A percentile compares a stretch with the other conserved stretches of the same genome.
These are phyloP conservation scores for Drosophila rellima DNA, from an alignment of 2,888 invertebrate species.

Conservation along the genomic window DNA sequence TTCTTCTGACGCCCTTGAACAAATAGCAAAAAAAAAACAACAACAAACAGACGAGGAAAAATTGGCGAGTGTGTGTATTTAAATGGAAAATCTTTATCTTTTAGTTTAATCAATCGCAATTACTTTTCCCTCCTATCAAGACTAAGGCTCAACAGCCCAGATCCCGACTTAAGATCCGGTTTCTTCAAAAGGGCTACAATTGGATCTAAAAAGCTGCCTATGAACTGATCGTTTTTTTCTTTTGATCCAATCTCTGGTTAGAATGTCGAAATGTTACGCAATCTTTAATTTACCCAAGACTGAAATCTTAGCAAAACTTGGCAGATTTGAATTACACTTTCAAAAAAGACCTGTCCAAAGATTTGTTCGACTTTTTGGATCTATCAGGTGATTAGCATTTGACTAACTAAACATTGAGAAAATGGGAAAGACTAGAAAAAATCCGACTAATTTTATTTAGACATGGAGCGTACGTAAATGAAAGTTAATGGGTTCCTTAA, in stretches of 20 bases:
- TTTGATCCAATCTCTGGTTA: constrained; percentile 2
- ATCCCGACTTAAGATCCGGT: constrained; percentile 6
- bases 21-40: background rate
- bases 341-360: background rate
- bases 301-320: constrained; percentile 11
- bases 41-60: background rate
- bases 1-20: background rate
- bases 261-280: constrained; percentile 1
- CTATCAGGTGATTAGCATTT: background rate
- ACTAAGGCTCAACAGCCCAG: constrained; percentile 12
- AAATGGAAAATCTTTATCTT: constrained; percentile 1
- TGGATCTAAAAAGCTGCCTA: background rate
- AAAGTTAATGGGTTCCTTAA: constrained; percentile 24
- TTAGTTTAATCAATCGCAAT: constrained; percentile 2
- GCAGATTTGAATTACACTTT: background rate
- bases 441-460: constrained; percentile 8
- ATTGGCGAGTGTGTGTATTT: background rate
- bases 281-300: constrained; percentile 8
- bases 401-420: background rate
- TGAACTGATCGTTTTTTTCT: background rate
- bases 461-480: background rate
- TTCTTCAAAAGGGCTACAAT: background rate
- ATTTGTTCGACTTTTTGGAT: background rate
- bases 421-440: background rate
- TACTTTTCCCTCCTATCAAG: constrained; percentile 9